Percentiles rank a stretch among this genome's conserved stretches.
Evolutionary conservation across 1,140 invertebrate species (phyloP).

Genomic region (Gryllus bimaculatus): DNA sequence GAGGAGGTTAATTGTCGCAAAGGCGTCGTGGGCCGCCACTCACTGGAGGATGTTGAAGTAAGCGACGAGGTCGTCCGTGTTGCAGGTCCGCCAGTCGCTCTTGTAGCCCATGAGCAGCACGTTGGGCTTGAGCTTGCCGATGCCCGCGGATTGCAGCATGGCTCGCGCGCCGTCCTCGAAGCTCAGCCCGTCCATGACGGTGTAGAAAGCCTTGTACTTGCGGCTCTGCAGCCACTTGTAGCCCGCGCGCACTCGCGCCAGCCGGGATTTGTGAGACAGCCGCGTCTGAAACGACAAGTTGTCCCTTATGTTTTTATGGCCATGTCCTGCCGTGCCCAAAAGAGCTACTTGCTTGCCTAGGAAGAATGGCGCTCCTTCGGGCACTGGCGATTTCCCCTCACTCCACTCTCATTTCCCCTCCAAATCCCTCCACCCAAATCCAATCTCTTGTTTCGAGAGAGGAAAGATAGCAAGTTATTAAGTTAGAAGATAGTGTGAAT

Average conservation of each 20-base stretch:
- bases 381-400: too few relatives aligned
- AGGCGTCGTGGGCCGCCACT: conserved; percentile 34
- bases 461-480: too few relatives aligned
- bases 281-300: conserved; percentile 45
- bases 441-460: too few relatives aligned
- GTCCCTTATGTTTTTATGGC: not conserved
- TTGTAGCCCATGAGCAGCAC: conserved; percentile 93
- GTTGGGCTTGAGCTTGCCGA: conserved; percentile 89
- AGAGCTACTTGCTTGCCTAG: too few relatives aligned
- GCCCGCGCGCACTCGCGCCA: conserved; percentile 47
- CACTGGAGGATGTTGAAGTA: conserved; percentile 94
- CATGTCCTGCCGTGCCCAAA: too few relatives aligned
- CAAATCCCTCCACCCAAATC: too few relatives aligned
- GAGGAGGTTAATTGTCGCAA: not conserved
- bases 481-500: too few relatives aligned
- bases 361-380: too few relatives aligned
- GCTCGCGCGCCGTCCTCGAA: conserved; percentile 73
- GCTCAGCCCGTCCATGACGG: conserved; percentile 61
- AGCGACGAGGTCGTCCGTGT: conserved; percentile 59
- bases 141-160: conserved; percentile 67
- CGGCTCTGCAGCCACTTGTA: conserved; percentile 64
- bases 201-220: conserved; percentile 83
- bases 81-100: conserved; percentile 69
- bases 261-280: conserved; percentile 53
- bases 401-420: too few relatives aligned